These are phyloP conservation scores for Heliconius aoede DNA, from an alignment of 2,888 invertebrate genomes.

Conservation along the genomic window DNA sequence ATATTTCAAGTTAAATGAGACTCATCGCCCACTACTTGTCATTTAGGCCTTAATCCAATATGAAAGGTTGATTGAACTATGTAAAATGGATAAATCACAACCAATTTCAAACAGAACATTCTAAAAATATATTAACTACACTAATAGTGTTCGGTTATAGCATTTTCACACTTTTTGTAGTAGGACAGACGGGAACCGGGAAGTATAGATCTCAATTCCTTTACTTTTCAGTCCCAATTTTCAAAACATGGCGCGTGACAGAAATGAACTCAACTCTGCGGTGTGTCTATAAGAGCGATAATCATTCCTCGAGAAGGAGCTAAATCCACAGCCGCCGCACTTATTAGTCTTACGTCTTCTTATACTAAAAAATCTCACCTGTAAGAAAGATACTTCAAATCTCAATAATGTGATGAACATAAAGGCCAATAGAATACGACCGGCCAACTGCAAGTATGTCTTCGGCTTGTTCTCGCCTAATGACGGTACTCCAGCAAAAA, in stretches of 20 bases:
- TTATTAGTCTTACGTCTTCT: neutral
- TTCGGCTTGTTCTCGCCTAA: constrained; percentile 98
- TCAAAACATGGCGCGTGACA: too few species aligned
- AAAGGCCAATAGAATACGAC: constrained; percentile 97
- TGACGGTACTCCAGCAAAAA: constrained; percentile 97
- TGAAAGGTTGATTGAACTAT: constrained; percentile 3
- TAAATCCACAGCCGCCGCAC: too few species aligned
- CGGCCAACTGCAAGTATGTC: constrained; percentile 97
- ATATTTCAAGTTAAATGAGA: neutral
- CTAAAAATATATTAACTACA: too few species aligned
- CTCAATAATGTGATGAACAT: constrained; percentile 99
- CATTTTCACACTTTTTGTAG: neutral
- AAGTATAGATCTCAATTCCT: too few species aligned
- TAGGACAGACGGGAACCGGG: too few species aligned
- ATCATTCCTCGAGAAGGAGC: too few species aligned
- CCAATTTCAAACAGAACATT: neutral
- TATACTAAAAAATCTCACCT: constrained; percentile 79
- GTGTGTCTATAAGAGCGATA: too few species aligned
- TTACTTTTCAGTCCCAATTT: too few species aligned
- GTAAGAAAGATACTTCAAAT: constrained; percentile 95
- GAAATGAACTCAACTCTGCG: too few species aligned
- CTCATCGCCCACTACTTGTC: constrained; percentile 12
- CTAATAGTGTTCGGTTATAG: too few species aligned
- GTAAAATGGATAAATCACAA: neutral
- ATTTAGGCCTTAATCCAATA: neutral